A percentile compares a stretch with the other conserved stretches of the same genome.
Evolutionary conservation across 2,113 vertebrate genomes (phyloP).

Genomic region (Paramormyrops kingsleyae): DNA sequence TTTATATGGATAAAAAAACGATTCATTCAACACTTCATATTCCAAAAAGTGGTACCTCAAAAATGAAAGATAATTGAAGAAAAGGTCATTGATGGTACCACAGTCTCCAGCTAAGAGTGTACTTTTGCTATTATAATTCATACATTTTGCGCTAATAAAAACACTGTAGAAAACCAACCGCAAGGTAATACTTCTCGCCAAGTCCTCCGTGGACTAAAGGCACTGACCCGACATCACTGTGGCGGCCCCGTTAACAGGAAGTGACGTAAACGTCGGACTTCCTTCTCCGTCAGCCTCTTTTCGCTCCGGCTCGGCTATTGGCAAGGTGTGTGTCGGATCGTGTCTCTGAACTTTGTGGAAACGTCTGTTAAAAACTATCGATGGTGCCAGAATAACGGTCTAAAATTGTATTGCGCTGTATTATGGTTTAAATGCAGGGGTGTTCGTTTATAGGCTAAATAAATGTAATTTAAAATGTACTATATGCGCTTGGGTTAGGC

Average conservation of each 20-base stretch:
- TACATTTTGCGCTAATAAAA: background rate
- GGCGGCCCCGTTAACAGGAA: background rate
- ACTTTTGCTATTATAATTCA: background rate
- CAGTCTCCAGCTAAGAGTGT: background rate
- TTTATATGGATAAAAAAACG: background rate
- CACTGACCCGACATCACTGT: background rate
- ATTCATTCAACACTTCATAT: background rate
- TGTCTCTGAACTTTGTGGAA: background rate
- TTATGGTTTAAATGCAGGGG: background rate
- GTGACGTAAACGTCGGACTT: slow-evolving; percentile 32
- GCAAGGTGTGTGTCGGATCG: slow-evolving; percentile 47
- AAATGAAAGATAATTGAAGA: background rate
- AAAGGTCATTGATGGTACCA: background rate
- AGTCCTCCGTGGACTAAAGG: background rate
- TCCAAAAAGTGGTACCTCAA: background rate
- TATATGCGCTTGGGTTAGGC: background rate
- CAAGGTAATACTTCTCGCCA: background rate
- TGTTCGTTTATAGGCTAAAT: background rate
- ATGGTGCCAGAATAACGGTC: background rate
- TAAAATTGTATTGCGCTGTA: background rate
- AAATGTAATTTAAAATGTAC: background rate
- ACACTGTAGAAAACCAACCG: background rate
- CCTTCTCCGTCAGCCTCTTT: slow-evolving; percentile 46
- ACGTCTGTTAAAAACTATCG: background rate
- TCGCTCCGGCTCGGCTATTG: slow-evolving; percentile 46